Conservation (phyloP, 2,888 invertebrate genomes). For the Cremastinae sp. region DNA sequence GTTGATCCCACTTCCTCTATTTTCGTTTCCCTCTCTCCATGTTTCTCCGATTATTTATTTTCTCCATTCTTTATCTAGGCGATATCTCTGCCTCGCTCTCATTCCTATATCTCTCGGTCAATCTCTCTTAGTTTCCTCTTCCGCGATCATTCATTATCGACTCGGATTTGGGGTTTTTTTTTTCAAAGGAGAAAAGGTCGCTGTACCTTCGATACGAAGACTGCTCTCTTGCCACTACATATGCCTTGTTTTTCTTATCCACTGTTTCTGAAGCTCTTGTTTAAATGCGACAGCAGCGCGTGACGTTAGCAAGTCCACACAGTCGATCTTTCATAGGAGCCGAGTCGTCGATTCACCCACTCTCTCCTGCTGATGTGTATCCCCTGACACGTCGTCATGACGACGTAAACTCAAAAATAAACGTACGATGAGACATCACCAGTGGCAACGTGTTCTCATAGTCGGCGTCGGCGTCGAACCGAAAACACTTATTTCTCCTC, state of each 20-base stretch:
- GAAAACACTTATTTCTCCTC: slow-evolving; percentile 44
- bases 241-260: not conserved
- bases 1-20: not conserved
- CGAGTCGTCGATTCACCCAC: not conserved
- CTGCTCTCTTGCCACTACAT: not conserved
- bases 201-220: not conserved
- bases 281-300: too few species aligned
- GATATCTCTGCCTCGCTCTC: not conserved
- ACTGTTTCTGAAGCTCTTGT: not conserved
- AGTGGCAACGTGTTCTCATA: slow-evolving; percentile 7
- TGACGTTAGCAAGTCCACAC: too few species aligned
- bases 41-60: too few species aligned
- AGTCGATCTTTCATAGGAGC: too few species aligned
- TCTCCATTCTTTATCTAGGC: not conserved
- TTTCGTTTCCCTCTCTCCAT: not conserved
- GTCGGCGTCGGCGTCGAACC: slow-evolving; percentile 40
- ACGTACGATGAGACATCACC: slow-evolving; percentile 54
- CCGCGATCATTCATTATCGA: slow-evolving; percentile 42
- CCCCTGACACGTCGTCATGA: slow-evolving; percentile 68
- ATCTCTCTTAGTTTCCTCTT: slow-evolving; percentile 7
- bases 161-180: not conserved
- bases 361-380: slow-evolving; percentile 12
- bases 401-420: slow-evolving; percentile 75
- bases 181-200: not conserved
- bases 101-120: slow-evolving; percentile 45